Conservation (phyloP, 2,888 invertebrate genomes). For the Lycocerus yunnanus region DNA sequence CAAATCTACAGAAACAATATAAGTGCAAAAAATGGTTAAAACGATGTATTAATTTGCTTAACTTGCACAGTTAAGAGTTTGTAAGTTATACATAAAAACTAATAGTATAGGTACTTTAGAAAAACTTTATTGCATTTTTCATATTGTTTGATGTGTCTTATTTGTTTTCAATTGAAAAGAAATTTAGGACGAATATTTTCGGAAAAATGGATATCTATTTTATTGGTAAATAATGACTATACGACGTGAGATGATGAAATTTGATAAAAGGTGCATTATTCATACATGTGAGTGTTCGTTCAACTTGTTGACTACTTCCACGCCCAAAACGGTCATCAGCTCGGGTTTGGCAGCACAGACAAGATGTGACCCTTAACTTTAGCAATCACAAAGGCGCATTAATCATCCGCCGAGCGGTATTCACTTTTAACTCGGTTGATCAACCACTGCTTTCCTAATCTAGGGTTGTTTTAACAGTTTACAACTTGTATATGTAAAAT, state of each 20-base stretch:
- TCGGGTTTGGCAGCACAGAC: conserved; percentile 17
- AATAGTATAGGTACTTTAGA: background rate
- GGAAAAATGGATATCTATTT: background rate
- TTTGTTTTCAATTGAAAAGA: background rate
- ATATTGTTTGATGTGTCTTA: background rate
- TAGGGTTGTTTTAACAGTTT: conserved; percentile 17
- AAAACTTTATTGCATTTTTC: background rate
- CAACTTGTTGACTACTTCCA: conserved; percentile 26
- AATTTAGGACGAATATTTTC: background rate
- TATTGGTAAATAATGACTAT: background rate
- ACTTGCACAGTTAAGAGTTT: background rate
- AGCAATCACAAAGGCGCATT: conserved; percentile 36
- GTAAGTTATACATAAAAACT: background rate
- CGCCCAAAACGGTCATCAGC: conserved; percentile 26
- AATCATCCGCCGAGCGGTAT: conserved; percentile 33
- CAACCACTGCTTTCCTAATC: conserved; percentile 15
- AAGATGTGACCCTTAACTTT: conserved; percentile 33
- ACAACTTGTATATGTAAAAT: conserved; percentile 10
- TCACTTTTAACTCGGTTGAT: conserved; percentile 33
- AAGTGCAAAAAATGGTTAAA: background rate
- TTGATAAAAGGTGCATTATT: conserved; percentile 19
- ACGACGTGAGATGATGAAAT: background rate
- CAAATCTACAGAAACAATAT: background rate
- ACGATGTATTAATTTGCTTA: background rate
- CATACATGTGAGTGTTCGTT: conserved; percentile 20